A percentile compares a stretch with the other conserved stretches of the same genome.
Conservation (phyloP, 1,140 invertebrate species). For the Nebria ingens region DNA sequence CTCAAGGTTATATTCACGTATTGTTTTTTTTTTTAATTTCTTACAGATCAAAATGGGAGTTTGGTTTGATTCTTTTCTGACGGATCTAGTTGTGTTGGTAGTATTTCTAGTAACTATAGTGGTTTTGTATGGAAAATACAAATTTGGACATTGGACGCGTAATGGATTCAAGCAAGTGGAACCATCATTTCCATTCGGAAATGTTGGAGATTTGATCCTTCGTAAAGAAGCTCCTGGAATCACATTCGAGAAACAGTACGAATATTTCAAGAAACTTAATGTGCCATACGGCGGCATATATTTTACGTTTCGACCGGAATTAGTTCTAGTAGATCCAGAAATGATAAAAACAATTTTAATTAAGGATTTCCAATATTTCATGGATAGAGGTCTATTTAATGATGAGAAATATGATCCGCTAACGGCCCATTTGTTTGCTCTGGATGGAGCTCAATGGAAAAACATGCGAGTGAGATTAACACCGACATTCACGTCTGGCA, state of each 20-base stretch:
- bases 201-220: background rate
- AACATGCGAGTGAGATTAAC: slow-evolving; percentile 35
- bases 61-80: no score
- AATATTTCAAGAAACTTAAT: background rate
- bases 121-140: background rate
- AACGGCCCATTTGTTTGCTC: slow-evolving; percentile 35
- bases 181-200: slow-evolving; percentile 22
- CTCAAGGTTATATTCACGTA: background rate
- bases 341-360: slow-evolving; percentile 37
- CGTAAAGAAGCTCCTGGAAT: no score
- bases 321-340: slow-evolving; percentile 33
- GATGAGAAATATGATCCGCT: slow-evolving; percentile 37
- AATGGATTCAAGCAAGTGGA: slow-evolving; percentile 21
- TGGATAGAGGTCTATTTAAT: slow-evolving; percentile 32
- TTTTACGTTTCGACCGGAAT: background rate
- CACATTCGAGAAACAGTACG: no score
- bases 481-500: slow-evolving; percentile 40
- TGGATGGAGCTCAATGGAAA: slow-evolving; percentile 37
- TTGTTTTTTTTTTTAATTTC: background rate
- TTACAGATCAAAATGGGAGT: background rate
- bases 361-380: slow-evolving; percentile 40
- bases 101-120: slow-evolving; percentile 23
- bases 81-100: background rate
- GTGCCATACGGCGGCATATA: background rate
- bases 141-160: background rate